phyloP scores from a whole-genome alignment of 1,140 invertebrate species.

The Harlomillsia oculata region DNA sequence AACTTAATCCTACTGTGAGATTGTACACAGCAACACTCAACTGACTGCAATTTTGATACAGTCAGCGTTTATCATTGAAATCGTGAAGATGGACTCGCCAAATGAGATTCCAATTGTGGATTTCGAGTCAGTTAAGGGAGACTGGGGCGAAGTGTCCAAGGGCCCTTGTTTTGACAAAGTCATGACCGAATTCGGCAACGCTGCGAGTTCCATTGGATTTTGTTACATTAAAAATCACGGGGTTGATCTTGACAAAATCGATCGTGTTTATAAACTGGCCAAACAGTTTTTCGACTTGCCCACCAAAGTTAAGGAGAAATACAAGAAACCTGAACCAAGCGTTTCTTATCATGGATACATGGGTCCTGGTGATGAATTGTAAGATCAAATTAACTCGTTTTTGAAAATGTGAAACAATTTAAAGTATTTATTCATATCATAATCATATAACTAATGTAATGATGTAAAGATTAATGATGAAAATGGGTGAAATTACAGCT shows the following conservation, averaged over 20 bases:
- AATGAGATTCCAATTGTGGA: too few relatives aligned
- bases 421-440: neutral
- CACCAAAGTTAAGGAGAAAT: slow-evolving; percentile 1
- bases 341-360: slow-evolving; percentile 7
- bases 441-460: too few relatives aligned
- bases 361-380: slow-evolving; percentile 6
- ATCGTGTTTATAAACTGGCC: neutral
- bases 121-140: too few relatives aligned
- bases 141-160: too few relatives aligned
- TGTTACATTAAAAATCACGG: slow-evolving; percentile 15
- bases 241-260: slow-evolving; percentile 3
- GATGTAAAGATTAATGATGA: too few relatives aligned
- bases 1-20: too few relatives aligned
- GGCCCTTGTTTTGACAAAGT: too few relatives aligned
- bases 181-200: slow-evolving; percentile 4
- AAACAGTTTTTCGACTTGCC: slow-evolving; percentile 10
- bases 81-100: too few relatives aligned
- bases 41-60: too few relatives aligned
- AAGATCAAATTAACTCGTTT: neutral
- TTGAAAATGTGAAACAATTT: neutral
- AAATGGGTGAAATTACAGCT: too few relatives aligned
- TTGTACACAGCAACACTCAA: too few relatives aligned
- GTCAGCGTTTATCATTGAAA: too few relatives aligned
- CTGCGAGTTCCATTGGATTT: slow-evolving; percentile 12
- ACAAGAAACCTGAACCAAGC: neutral